A percentile compares a stretch with the other conserved stretches of the same genome.
Evolutionary conservation across 2,797 vertebrate species (phyloP).

Genomic region (Sebastes itinus): DNA sequence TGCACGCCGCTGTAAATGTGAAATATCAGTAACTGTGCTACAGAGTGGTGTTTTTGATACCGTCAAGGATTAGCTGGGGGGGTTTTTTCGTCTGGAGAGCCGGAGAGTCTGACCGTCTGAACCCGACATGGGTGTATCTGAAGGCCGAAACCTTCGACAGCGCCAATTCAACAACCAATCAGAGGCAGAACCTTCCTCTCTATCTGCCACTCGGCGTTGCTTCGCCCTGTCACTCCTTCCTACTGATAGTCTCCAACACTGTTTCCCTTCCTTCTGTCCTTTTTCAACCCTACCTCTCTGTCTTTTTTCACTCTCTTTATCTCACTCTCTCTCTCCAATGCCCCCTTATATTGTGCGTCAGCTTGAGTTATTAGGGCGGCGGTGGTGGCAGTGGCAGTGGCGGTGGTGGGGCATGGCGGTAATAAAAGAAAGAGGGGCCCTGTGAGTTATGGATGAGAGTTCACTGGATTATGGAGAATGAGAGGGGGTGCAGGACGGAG

Average conservation of each 20-base stretch:
- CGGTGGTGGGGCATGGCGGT: neutral
- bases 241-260: neutral
- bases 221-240: slow-evolving; percentile 1
- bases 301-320: slow-evolving; percentile 4
- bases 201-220: neutral
- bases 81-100: neutral
- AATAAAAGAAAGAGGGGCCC: slow-evolving; percentile 57
- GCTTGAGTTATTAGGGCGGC: slow-evolving; percentile 68
- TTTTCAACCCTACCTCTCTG: neutral
- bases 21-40: neutral
- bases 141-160: slow-evolving; percentile 12
- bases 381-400: slow-evolving; percentile 10
- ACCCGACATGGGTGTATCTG: neutral
- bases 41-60: neutral
- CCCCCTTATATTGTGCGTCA: slow-evolving; percentile 58
- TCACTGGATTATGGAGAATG: slow-evolving; percentile 61
- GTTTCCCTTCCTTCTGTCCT: neutral
- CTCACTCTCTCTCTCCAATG: slow-evolving; percentile 32
- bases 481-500: slow-evolving; percentile 25
- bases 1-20: neutral
- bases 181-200: neutral
- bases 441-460: slow-evolving; percentile 68
- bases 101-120: neutral
- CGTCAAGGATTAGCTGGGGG: neutral
- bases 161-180: slow-evolving; percentile 12